A percentile compares a stretch with the other conserved stretches of the same genome.
These are phyloP conservation scores for Cephalopterus ornatus DNA, from an alignment of 2,113 vertebrate species.

Conservation along the genomic window DNA sequence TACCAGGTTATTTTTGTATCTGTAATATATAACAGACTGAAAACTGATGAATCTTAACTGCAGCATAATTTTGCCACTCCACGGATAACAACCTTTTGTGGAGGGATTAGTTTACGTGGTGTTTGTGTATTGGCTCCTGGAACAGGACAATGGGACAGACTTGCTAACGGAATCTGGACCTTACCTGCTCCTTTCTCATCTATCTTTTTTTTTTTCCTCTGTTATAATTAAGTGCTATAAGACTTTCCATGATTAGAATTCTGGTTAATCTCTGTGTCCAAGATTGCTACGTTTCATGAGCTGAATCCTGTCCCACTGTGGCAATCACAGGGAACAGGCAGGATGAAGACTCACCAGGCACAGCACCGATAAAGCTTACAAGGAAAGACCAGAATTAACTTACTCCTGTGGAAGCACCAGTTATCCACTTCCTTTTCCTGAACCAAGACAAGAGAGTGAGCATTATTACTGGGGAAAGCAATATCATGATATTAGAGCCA, in stretches of 20 bases:
- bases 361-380: neutral
- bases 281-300: neutral
- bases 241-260: neutral
- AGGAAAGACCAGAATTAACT: neutral
- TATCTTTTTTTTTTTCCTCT: neutral
- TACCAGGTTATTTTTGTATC: neutral
- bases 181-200: neutral
- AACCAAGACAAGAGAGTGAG: neutral
- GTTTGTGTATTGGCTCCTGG: neutral
- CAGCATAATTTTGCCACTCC: neutral
- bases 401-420: neutral
- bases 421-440: neutral
- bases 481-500: neutral
- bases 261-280: neutral
- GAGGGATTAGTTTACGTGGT: accelerated
- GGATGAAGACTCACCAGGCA: neutral
- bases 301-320: neutral
- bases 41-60: neutral
- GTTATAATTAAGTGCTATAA: neutral
- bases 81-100: neutral
- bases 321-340: neutral
- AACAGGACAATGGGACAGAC: neutral
- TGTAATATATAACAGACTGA: neutral
- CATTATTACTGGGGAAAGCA: neutral
- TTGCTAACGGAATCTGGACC: neutral